A percentile compares a stretch with the other conserved stretches of the same genome.
Evolutionary conservation across 2,888 invertebrate genomes (phyloP).

Genomic region (Drosophila buzzatii): DNA sequence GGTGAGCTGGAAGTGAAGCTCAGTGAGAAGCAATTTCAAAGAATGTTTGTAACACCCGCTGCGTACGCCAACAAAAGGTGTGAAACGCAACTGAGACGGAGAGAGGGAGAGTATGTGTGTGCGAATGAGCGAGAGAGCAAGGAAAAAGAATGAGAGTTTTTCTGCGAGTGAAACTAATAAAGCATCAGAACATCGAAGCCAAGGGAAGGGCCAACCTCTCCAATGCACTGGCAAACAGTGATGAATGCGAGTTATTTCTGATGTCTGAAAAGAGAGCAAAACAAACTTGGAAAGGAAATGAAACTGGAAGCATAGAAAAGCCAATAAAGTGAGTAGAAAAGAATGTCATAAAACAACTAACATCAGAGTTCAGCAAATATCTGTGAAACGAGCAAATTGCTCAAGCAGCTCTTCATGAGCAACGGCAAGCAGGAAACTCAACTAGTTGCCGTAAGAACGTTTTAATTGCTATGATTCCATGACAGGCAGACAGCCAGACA

Average conservation of each 20-base stretch:
- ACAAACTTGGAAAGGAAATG: neutral
- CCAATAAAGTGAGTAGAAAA: constrained; percentile 16
- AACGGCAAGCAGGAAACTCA: constrained; percentile 2
- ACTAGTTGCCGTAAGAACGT: constrained; percentile 16
- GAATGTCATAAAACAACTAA: constrained; percentile 16
- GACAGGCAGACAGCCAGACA: constrained; percentile 26
- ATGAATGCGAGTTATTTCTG: constrained; percentile 32
- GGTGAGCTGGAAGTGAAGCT: constrained; percentile 10
- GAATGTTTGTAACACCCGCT: constrained; percentile 46
- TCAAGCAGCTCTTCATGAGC: neutral
- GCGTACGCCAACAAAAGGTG: constrained; percentile 52
- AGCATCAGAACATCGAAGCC: constrained; percentile 28
- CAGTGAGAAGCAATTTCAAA: constrained; percentile 63
- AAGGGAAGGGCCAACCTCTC: neutral
- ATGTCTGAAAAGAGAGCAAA: neutral
- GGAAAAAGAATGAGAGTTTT: constrained; percentile 12
- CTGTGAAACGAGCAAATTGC: constrained; percentile 8
- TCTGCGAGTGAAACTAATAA: constrained; percentile 40
- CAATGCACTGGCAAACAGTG: constrained; percentile 11
- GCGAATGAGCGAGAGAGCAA: neutral
- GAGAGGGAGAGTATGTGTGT: neutral
- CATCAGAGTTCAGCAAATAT: constrained; percentile 15
- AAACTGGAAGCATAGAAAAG: constrained; percentile 4
- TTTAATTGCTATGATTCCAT: constrained; percentile 44
- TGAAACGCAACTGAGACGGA: constrained; percentile 20